A percentile compares a stretch with the other conserved stretches of the same genome.
Conservation (phyloP, 2,113 vertebrate genomes). For the Laticauda colubrina region DNA sequence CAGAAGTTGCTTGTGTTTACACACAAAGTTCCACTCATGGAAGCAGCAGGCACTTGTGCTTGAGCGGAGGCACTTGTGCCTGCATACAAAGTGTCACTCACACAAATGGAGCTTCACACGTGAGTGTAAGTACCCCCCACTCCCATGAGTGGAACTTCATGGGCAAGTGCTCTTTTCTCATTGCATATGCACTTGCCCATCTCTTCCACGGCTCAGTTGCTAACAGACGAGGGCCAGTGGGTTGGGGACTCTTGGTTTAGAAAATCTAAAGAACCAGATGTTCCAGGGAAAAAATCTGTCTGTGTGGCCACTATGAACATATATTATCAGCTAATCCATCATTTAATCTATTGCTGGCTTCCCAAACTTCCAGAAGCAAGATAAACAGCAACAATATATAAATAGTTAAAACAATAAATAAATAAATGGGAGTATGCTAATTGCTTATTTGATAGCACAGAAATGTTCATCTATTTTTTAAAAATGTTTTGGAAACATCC, state of each 20-base stretch:
- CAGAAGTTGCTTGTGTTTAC: too few relatives aligned
- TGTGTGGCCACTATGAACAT: neutral
- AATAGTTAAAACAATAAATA: neutral
- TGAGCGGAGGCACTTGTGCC: too few relatives aligned
- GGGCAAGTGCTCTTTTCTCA: accelerated
- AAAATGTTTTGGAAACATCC: neutral
- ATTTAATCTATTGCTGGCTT: neutral
- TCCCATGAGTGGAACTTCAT: too few relatives aligned
- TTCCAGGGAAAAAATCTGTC: neutral
- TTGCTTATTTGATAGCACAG: neutral
- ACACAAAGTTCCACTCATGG: too few relatives aligned
- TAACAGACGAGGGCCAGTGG: too few relatives aligned
- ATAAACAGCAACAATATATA: neutral
- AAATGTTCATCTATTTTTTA: neutral
- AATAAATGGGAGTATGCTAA: neutral
- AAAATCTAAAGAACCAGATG: neutral
- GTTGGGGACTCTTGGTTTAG: neutral
- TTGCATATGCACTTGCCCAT: too few relatives aligned
- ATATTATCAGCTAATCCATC: neutral
- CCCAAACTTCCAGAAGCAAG: neutral
- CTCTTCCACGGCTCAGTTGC: too few relatives aligned
- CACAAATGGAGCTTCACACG: too few relatives aligned
- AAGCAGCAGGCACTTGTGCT: too few relatives aligned
- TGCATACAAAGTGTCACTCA: too few relatives aligned
- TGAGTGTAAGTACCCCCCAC: too few relatives aligned